phyloP scores from a whole-genome alignment of 2,113 vertebrate genomes.

The Dendropsophus ebraccatus region DNA sequence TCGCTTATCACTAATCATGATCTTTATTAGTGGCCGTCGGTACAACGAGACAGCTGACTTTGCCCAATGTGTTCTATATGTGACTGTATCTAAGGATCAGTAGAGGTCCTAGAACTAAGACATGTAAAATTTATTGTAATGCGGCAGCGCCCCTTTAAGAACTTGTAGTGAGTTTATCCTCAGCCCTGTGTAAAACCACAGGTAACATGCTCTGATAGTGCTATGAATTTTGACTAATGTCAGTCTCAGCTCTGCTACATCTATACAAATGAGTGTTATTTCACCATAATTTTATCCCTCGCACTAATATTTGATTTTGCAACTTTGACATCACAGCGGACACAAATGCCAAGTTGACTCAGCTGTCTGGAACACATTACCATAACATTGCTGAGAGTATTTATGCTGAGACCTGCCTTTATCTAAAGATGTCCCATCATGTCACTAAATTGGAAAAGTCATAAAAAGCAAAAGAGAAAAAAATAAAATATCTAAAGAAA shows the following conservation, averaged over 20 bases:
- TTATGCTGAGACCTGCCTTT: conserved; percentile 40
- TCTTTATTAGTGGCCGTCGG: no score
- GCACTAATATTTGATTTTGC: conserved; percentile 10
- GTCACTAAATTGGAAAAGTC: conserved; percentile 34
- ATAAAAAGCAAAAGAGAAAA: conserved; percentile 56
- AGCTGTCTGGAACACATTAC: conserved; percentile 42
- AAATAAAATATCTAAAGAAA: conserved; percentile 60
- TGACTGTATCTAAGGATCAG: no score
- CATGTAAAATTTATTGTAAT: no score
- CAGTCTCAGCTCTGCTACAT: background rate
- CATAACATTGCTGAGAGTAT: conserved; percentile 42
- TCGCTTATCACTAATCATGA: no score
- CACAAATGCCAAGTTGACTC: background rate
- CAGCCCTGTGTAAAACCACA: background rate
- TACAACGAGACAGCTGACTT: no score
- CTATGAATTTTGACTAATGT: background rate
- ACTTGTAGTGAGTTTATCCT: background rate
- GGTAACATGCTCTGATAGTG: background rate
- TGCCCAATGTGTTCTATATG: no score
- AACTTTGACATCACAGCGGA: background rate
- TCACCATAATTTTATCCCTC: background rate
- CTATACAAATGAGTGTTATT: conserved; percentile 21
- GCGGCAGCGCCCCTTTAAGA: background rate
- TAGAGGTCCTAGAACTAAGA: no score
- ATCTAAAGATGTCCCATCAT: conserved; percentile 43